Conservation (phyloP, 2,113 vertebrate species). For the Benitochromis conjunctus region DNA sequence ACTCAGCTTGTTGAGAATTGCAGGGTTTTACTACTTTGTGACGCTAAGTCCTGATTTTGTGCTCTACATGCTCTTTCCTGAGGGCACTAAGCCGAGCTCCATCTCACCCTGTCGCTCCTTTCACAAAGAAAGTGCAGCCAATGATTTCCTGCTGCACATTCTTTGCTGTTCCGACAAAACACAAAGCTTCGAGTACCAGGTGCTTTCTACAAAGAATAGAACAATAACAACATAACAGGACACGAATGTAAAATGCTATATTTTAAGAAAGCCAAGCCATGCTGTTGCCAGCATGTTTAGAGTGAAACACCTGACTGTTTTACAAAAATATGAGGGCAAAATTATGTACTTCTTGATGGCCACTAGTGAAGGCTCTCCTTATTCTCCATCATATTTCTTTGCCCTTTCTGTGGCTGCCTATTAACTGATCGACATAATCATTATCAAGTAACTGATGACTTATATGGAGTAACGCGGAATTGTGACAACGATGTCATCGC, state of each 20-base stretch:
- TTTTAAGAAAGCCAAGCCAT: conserved; percentile 14
- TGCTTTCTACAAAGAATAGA: conserved; percentile 17
- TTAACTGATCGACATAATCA: conserved; percentile 39
- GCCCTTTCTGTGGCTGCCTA: background rate
- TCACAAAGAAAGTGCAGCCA: background rate
- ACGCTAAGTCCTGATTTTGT: conserved; percentile 2
- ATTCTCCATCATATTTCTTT: background rate
- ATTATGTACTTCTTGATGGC: background rate
- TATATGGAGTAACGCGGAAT: background rate
- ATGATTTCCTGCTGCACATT: conserved; percentile 2
- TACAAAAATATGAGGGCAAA: background rate
- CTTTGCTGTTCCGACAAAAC: background rate
- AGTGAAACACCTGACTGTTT: background rate
- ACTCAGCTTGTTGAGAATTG: background rate
- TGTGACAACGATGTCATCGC: conserved; percentile 35
- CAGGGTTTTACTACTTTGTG: background rate
- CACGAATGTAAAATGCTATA: background rate
- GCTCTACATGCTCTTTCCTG: background rate
- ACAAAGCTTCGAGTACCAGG: conserved; percentile 6
- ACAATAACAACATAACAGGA: conserved; percentile 32
- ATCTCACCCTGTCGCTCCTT: conserved; percentile 18
- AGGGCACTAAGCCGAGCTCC: conserved; percentile 17
- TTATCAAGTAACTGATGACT: conserved; percentile 42
- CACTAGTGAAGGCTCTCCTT: background rate
- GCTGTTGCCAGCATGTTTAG: background rate